Base-by-base conservation (phyloP, 2,888 invertebrate species). In the Aromia moschata region DNA sequence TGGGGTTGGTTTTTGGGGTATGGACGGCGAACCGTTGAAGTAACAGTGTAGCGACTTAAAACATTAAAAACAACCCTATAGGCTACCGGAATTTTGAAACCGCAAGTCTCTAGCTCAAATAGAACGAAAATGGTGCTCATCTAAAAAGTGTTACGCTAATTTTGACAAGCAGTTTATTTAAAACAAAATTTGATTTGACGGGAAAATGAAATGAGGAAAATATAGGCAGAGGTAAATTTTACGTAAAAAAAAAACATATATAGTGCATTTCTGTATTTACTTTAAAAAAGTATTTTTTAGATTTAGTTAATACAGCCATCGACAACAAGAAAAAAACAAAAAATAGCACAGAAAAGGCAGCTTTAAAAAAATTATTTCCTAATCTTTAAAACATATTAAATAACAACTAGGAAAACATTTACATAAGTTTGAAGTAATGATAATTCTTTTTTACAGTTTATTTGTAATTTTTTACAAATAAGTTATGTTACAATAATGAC, bases 401-500 rank as follows among this genome's bases (percentile, higher is more conserved):
- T 52, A 30, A 25, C 30, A 51, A 52, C 52, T 41, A 52, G 31
- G 31, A 31, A 25, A 31, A 52, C 41, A 12, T 30, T 38, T 15
- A 17, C 40, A 17, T 3, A 15, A 7, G 33, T 38, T 51, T n/a
- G n/a, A n/a, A n/a, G n/a, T n/a, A n/a, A n/a, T 30, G 25, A 52
- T 11, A 41, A 20, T 44, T 41, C 7, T 5, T 52, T 41, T 52
- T 33, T 52, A 52, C 52, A 52, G 31, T 52, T 11, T n/a, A 9
- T 12, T 49, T 38, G 25, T 36, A 16, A 25, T 25, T 18, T 12
- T 20, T 20, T 49, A 49, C 38, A 49, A 37, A 36, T 49, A 49
- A 40, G 25, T 49, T 38, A 49, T 15, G 12, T 49, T 36, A 38
- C 31, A 49, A 52, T 30, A 41, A 52, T 52, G 52, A 52, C 52